Evolutionary conservation across 2,113 vertebrate species (phyloP).

Genomic region (Gasterosteus aculeatus): DNA sequence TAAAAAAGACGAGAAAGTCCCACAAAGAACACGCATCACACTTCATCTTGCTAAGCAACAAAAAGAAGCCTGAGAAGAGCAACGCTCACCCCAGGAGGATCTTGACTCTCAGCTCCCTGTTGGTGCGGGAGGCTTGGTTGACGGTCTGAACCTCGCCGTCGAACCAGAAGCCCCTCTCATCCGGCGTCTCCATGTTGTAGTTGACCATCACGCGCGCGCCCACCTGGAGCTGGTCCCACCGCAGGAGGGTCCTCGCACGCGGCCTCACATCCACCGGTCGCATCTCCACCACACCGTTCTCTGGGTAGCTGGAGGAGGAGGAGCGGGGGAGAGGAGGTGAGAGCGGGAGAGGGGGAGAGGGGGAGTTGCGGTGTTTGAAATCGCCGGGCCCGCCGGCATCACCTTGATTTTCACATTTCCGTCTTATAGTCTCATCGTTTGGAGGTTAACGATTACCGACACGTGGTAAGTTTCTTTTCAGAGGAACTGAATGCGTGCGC

Average conservation of each 20-base stretch:
- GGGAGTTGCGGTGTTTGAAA: background rate
- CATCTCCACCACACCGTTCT: conserved; percentile 94
- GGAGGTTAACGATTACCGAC: background rate
- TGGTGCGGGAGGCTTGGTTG: conserved; percentile 93
- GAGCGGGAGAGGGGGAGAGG: too few relatives aligned
- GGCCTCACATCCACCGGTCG: conserved; percentile 86
- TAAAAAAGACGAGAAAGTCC: background rate
- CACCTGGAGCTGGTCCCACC: conserved; percentile 88
- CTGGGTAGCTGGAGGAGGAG: conserved; percentile 86
- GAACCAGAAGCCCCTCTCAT: conserved; percentile 98
- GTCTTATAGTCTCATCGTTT: background rate
- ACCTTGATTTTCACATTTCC: conserved; percentile 1
- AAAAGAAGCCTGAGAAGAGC: conserved; percentile 16
- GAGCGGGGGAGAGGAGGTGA: too few relatives aligned
- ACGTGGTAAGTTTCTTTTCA: background rate
- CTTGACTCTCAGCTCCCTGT: conserved; percentile 94
- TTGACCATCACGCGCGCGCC: conserved; percentile 93
- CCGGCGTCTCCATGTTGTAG: conserved; percentile 95
- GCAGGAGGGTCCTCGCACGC: conserved; percentile 88
- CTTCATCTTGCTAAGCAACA: background rate
- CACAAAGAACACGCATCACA: background rate
- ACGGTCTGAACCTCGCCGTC: conserved; percentile 90
- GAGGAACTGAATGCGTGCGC: background rate
- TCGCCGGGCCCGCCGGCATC: background rate
- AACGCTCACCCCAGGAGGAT: conserved; percentile 92